Percentiles rank a stretch among this genome's conserved stretches.
Conservation (phyloP, 2,888 invertebrate genomes). For the Rhaphigaster nebulosa region DNA sequence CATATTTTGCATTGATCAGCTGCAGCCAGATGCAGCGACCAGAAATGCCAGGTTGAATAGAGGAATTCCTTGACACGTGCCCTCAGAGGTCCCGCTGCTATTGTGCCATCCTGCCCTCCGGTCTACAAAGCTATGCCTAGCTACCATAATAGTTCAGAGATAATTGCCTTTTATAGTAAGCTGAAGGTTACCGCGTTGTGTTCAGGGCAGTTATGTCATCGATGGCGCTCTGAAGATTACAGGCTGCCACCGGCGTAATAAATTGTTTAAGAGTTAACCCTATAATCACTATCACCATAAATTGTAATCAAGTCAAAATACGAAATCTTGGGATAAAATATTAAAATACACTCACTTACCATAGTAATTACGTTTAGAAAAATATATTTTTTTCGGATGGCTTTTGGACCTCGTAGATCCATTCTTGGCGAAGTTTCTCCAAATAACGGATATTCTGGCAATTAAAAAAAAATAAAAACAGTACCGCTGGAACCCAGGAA, state of each 20-base stretch:
- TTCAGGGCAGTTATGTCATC: not conserved
- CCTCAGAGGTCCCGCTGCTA: not conserved
- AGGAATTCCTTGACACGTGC: not conserved
- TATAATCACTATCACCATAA: not conserved
- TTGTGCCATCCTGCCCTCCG: not conserved
- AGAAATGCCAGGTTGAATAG: not conserved
- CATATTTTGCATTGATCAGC: not conserved
- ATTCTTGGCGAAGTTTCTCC: not conserved
- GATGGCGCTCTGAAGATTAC: not conserved
- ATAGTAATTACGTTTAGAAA: not conserved
- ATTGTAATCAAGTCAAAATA: not conserved
- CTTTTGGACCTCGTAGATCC: not conserved
- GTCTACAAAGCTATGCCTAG: not conserved
- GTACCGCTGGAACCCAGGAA: not conserved
- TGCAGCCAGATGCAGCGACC: not conserved
- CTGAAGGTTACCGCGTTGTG: not conserved
- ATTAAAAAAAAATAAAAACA: not conserved
- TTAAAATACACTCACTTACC: not conserved
- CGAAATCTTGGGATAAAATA: not conserved
- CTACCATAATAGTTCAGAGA: not conserved
- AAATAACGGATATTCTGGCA: not conserved
- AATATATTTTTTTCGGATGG: not conserved
- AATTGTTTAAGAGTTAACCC: not conserved
- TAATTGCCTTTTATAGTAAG: not conserved
- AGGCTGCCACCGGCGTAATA: not conserved